Base-by-base conservation (phyloP, 2,888 invertebrate genomes). In the Laothoe populi region DNA sequence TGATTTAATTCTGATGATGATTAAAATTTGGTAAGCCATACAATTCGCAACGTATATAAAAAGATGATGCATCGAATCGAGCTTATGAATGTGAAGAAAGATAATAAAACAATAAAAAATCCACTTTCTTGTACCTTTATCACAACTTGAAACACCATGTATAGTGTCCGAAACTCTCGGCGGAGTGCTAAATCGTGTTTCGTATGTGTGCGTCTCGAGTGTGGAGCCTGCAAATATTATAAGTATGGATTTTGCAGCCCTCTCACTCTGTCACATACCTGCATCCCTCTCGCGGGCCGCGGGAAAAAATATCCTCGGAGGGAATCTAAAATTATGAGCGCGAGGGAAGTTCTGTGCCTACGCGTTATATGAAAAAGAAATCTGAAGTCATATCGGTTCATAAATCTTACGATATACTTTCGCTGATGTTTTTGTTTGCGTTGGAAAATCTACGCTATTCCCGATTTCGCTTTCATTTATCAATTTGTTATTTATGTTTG, bases 141-240 rank as follows among this genome's bases (percentile, higher is more conserved):
- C 44, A 61, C n/a, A 35, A 24, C n/a, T 59, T 44, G 7, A 1
- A 77, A 65, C 91, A 81, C 13, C 77, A 79, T 87, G 76, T 90
- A 83, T 65, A 69, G 46, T 71, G 86, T 87, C 87, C 86, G 81
- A 88, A 86, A 86, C 81, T 88, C 91, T 88, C 88, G 74, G 79
- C 82, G 86, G 91, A 90, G 88, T 82, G 84, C 83, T 89, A 88
- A 90, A 88, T 88, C 88, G 87, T 75, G 73, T 74, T 75, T 72
- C 72, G 71, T 74, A 70, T 80, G 81, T 87, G 90, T 89, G 92
- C 74, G 88, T 80, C 87, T 81, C 79, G 81, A 77, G 82, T 82
- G 86, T 82, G 89, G 85, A 88, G 89, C 87, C 89, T 89, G 90
- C 92, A 91, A 92, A 92, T 92, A 92, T 92, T 90, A 92, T 90